Conservation (phyloP, 2,888 invertebrate genomes). For the Diarsia brunnea region DNA sequence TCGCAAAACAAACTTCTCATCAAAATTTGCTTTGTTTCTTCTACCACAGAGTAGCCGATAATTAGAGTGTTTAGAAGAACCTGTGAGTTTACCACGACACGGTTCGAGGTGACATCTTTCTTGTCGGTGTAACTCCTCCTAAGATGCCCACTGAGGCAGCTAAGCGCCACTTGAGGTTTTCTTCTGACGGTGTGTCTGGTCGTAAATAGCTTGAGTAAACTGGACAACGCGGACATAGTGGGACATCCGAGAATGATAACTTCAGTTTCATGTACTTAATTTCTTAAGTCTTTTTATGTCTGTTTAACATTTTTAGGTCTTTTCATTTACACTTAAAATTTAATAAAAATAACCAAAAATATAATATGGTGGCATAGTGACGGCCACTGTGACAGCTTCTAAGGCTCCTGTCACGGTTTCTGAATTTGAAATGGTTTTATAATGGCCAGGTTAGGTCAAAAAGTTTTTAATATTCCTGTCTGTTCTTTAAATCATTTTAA, state of each 20-base stretch:
- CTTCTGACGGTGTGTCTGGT: conserved; percentile 62
- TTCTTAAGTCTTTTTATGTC: conserved; percentile 65
- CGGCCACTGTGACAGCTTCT: conserved; percentile 68
- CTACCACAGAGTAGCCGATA: neutral
- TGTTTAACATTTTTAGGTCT: conserved; percentile 71
- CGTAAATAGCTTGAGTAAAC: conserved; percentile 71
- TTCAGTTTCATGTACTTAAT: conserved; percentile 48
- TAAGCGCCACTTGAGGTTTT: conserved; percentile 58
- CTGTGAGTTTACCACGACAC: conserved; percentile 73
- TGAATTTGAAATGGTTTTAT: conserved; percentile 67
- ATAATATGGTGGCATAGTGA: conserved; percentile 76
- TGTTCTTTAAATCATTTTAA: neutral
- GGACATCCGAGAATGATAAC: conserved; percentile 70
- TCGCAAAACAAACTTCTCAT: neutral
- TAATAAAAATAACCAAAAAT: conserved; percentile 62
- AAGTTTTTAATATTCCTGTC: conserved; percentile 21
- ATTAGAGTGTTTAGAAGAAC: neutral
- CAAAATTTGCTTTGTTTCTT: neutral
- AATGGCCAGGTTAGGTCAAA: conserved; percentile 26
- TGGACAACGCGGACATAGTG: conserved; percentile 77
- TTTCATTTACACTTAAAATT: conserved; percentile 67
- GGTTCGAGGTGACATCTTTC: conserved; percentile 74
- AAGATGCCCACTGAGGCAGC: conserved; percentile 57
- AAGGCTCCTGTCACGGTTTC: conserved; percentile 62
- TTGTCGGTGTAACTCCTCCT: conserved; percentile 77